A percentile compares a stretch with the other conserved stretches of the same genome.
Conservation (phyloP, 2,888 invertebrate species). For the Eremobia ochroleuca region DNA sequence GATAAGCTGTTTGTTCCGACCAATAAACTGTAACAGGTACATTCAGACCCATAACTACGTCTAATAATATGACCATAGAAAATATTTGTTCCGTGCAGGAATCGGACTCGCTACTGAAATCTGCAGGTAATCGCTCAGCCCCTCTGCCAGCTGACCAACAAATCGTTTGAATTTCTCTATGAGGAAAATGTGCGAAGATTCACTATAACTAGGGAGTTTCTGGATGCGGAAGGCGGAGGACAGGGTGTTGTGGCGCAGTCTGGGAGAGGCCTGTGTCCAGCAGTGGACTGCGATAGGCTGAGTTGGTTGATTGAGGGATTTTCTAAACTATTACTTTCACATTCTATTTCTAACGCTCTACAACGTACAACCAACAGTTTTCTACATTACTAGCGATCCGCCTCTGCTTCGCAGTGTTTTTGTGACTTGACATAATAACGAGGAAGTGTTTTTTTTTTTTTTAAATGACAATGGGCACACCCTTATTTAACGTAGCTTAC, state of each 20-base stretch:
- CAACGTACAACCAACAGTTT: too few relatives aligned
- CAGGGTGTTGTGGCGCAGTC: too few relatives aligned
- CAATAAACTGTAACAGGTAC: background rate
- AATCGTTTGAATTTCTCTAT: conserved; percentile 8
- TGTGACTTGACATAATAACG: background rate
- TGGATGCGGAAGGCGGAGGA: too few relatives aligned
- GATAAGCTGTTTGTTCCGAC: too few relatives aligned
- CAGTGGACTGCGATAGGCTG: too few relatives aligned
- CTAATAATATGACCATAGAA: background rate
- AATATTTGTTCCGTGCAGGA: background rate
- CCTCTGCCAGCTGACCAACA: background rate
- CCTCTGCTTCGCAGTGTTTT: background rate
- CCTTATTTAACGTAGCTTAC: too few relatives aligned
- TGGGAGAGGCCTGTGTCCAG: too few relatives aligned
- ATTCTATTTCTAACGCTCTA: background rate
- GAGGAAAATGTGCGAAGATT: conserved; percentile 1
- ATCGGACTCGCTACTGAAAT: background rate
- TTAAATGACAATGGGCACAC: too few relatives aligned
- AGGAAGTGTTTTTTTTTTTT: background rate
- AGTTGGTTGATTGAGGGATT: too few relatives aligned
- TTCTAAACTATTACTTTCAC: conserved; percentile 10
- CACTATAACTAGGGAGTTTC: background rate
- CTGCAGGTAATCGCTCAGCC: too few relatives aligned
- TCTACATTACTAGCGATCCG: background rate
- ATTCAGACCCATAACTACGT: background rate